Conservation (phyloP, 1,140 invertebrate species). For the Chironomus striatipennis region DNA sequence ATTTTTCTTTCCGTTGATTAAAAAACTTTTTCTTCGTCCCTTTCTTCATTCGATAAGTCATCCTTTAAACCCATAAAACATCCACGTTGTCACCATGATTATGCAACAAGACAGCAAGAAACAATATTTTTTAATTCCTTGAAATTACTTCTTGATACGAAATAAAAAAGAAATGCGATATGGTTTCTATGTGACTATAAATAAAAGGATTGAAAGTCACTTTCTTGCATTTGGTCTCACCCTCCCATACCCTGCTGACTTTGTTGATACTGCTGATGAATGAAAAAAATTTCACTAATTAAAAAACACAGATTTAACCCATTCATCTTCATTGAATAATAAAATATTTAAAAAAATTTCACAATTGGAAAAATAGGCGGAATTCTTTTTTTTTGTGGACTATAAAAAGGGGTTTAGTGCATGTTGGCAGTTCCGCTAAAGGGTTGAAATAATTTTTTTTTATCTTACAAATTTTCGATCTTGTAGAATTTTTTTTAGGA, state of each 20-base stretch:
- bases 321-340: constrained; percentile 17
- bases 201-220: constrained; percentile 10
- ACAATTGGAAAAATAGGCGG: background rate
- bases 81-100: background rate
- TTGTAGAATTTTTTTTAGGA: background rate
- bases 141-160: background rate
- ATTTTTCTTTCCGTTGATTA: background rate
- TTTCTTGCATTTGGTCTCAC: too few species aligned
- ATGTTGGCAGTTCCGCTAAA: background rate
- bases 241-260: too few species aligned
- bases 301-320: constrained; percentile 10
- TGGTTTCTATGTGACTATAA: background rate
- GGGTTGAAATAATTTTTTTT: background rate
- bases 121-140: background rate
- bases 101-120: background rate
- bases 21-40: background rate
- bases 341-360: background rate
- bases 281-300: background rate
- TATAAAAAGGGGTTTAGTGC: constrained; percentile 4
- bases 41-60: background rate
- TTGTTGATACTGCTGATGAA: background rate
- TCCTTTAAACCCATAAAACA: background rate
- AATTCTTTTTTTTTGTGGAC: background rate
- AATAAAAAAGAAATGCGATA: background rate
- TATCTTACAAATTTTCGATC: background rate